Evolutionary conservation across 2,113 vertebrate genomes (phyloP).

Genomic region (Puma concolor): DNA sequence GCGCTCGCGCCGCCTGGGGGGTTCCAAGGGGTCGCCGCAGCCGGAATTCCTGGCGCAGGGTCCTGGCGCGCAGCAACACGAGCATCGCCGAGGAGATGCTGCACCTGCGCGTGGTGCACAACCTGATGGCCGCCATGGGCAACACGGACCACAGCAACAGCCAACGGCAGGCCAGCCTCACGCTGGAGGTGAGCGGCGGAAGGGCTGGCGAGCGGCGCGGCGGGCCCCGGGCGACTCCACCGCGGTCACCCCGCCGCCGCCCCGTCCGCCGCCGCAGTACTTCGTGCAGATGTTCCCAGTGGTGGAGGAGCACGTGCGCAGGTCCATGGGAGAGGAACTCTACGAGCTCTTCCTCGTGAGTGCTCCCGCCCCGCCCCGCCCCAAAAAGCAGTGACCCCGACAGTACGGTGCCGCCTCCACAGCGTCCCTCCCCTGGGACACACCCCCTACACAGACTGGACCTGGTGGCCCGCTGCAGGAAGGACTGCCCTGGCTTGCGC

Average conservation of each 20-base stretch:
- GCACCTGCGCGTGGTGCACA: constrained; percentile 85
- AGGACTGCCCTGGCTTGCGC: background rate
- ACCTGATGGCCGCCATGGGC: constrained; percentile 88
- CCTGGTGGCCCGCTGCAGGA: background rate
- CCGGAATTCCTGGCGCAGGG: constrained; percentile 74
- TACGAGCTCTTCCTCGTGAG: constrained; percentile 89
- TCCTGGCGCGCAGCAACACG: constrained; percentile 83
- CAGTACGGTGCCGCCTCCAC: accelerated
- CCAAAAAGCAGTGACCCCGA: background rate
- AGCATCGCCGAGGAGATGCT: constrained; percentile 88
- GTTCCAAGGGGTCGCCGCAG: background rate
- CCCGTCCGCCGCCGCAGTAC: constrained; percentile 79
- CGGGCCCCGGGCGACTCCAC: accelerated
- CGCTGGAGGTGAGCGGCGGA: constrained; percentile 85
- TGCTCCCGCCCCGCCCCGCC: background rate
- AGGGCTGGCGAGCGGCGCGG: accelerated
- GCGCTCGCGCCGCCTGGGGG: background rate
- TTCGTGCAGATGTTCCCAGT: constrained; percentile 86
- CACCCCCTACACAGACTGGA: background rate
- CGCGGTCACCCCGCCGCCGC: background rate
- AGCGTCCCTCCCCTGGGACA: accelerated
- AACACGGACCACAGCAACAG: constrained; percentile 89
- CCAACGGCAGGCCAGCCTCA: constrained; percentile 90
- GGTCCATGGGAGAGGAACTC: constrained; percentile 85
- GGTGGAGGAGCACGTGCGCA: constrained; percentile 84